Evolutionary conservation across 35 echinoderm and acorn worm species (phyloP).

Genomic region (Hemicentrotus pulcherrimus): DNA sequence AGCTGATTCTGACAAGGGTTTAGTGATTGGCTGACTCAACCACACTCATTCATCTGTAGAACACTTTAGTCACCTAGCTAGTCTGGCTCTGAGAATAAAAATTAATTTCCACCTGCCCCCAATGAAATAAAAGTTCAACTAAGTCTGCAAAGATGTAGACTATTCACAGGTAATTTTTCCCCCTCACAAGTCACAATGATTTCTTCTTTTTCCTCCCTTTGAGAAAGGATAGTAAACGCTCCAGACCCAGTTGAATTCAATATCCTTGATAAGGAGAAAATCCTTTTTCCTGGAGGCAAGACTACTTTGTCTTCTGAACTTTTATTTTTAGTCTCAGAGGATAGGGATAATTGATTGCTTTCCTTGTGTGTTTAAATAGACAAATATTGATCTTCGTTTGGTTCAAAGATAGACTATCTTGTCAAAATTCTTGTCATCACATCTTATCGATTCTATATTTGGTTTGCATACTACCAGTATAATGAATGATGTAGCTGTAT

Average conservation of each 20-base stretch:
- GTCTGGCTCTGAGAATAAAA: not conserved
- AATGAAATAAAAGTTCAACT: not conserved
- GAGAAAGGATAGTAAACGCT: not conserved
- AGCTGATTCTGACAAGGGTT: not conserved
- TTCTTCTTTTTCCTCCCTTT: not conserved
- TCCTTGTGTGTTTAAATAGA: not conserved
- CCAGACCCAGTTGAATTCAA: not conserved
- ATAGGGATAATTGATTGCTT: not conserved
- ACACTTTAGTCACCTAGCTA: not conserved
- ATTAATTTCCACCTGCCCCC: not conserved
- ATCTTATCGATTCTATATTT: not conserved
- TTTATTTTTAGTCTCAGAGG: not conserved
- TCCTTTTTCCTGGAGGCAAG: not conserved
- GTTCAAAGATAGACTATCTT: not conserved
- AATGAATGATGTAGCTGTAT: too few species aligned
- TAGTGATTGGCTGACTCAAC: not conserved
- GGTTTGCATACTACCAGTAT: not conserved
- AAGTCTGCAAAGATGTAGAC: not conserved
- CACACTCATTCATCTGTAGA: not conserved
- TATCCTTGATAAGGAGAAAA: not conserved
- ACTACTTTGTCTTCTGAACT: not conserved
- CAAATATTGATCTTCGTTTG: not conserved
- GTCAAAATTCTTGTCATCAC: not conserved
- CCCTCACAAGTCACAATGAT: not conserved
- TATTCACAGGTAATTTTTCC: not conserved